Evolutionary conservation across 2,797 vertebrate genomes (phyloP), one percentile per base, ranked within the genome.

Genomic region (Micrastur ruficollis): DNA sequence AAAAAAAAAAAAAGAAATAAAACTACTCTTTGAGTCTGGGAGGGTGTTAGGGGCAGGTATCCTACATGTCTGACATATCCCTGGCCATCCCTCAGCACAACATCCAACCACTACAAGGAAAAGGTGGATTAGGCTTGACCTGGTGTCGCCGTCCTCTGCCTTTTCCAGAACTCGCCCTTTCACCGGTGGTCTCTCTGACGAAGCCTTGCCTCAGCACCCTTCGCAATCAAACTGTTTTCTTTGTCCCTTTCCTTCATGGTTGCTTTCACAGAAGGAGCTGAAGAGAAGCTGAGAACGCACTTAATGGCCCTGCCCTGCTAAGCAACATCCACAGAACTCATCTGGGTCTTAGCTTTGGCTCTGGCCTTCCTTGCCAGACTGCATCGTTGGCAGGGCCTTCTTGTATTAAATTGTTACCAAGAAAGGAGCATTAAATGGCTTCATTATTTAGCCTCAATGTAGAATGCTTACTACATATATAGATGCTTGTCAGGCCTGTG

Each of bases 381-480:
- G 62, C 66, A 81, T 2, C 3, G 5, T 9, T 70, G 47, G 70
- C 86, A 88, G 56, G 38, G 42, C 18, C 42, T 62, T 92, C 83
- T 73, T 9, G 2, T 79, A 50, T 62, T 34, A 85, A 89, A 58
- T 29, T 36, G 44, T 52, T 44, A 90, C 67, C 19, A 44, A 91
- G 89, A 95, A 89, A 92, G 62, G 38, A 75, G 31, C 66, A 76
- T 81, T 89, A 66, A 92, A 74, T 25, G 42, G 52, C 40, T 82
- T 82, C 27, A 23, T 58, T 80, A 59, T 68, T 80, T 52, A 93
- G 29, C 31, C 73, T 72, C 36, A 70, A 4, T 5, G 22, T 3
- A 36, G 53, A 84, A 74, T 19, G 55, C 44, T 87, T 38, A 38
- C 26, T 50, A 73, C n/a, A n/a, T 7, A 49, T 1, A n/a, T 0